Evolutionary conservation across 92 coral and sea anemone species (phyloP), one percentile per base, ranked within the genome.

Genomic region (Desmophyllum pertusum): DNA sequence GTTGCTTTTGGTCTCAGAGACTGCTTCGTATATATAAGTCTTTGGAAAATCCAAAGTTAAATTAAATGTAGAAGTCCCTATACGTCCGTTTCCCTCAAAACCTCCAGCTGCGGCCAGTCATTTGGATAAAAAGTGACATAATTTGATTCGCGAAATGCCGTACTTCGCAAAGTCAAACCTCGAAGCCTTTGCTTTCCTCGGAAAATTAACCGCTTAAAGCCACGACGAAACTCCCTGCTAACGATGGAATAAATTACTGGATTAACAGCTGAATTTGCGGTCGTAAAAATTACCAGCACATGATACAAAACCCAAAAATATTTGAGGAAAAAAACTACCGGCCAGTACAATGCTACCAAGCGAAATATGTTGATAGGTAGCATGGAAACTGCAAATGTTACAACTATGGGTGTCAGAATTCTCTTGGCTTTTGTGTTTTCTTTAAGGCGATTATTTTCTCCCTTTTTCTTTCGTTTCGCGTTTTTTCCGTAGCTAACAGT

Each of bases 181-280:
- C 61, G 36, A 27, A 74, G 17, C 41, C 46, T 74, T 46, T 74
- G 71, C 40, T 69, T 36, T 35, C 83, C 37, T 42, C 76, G 42
- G 21, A 83, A 36, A 61, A 84, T 50, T 50, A 88, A 48, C n/a
- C 57, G 52, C 29, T 40, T 55, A 46, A 92, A 90, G 36, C 90
- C 95, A 10, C 72, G 90, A 25, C 95, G 81, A 69, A 92, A 92
- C 15, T 92, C 95, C 38, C 73, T 78, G 74, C 95, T 92, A 33
- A 87, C 93, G 14, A 92, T 62, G 27, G 90, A 87, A 65, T 92
- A 92, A 45, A 92, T 83, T 5, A 92, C 15, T 15, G 95, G 95
- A 30, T 92, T 92, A 31, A 81, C 73, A 6, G 93, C 88, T 6
- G 95, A 90, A 70, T 92, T 92, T 0, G 86, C 76, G 33, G 78